A percentile compares a stretch with the other conserved stretches of the same genome.
Conservation (phyloP, 1,140 invertebrate genomes). For the Onthophagus taurus region DNA sequence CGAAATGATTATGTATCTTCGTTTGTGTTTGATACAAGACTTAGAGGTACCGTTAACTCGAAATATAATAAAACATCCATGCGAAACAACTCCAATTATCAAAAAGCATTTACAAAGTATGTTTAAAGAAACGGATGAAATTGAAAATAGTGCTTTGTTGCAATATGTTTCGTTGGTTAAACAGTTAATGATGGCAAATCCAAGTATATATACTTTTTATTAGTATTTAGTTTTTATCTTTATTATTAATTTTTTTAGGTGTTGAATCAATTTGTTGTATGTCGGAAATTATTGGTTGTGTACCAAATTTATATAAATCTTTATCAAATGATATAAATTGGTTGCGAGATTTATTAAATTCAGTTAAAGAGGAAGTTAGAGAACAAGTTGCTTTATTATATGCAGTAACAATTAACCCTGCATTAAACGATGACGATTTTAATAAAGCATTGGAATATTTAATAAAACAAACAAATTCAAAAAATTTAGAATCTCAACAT, state of each 20-base stretch:
- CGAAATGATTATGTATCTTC: slow-evolving; percentile 65
- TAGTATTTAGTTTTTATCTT: slow-evolving; percentile 2
- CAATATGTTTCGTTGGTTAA: slow-evolving; percentile 57
- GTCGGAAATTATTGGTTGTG: slow-evolving; percentile 62
- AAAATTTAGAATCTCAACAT: slow-evolving; percentile 61
- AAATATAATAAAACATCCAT: slow-evolving; percentile 47
- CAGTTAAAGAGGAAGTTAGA: slow-evolving; percentile 65
- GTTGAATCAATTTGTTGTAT: slow-evolving; percentile 57
- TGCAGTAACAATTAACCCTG: slow-evolving; percentile 49
- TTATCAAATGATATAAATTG: slow-evolving; percentile 43
- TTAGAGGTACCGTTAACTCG: slow-evolving; percentile 38
- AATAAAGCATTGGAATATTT: slow-evolving; percentile 47
- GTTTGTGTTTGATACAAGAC: slow-evolving; percentile 57
- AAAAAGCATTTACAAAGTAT: slow-evolving; percentile 45
- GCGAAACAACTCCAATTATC: slow-evolving; percentile 51
- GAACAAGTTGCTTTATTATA: slow-evolving; percentile 58
- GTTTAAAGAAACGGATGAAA: slow-evolving; percentile 36
- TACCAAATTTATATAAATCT: slow-evolving; percentile 38
- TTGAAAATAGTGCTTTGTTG: slow-evolving; percentile 45
- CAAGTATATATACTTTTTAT: slow-evolving; percentile 36
- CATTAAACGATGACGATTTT: slow-evolving; percentile 43
- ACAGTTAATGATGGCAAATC: slow-evolving; percentile 49
- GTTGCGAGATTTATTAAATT: slow-evolving; percentile 53
- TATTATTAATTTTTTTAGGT: slow-evolving; percentile 37
- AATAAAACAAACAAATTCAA: slow-evolving; percentile 42